A percentile compares a stretch with the other conserved stretches of the same genome.
Conservation (phyloP, 2,113 vertebrate species). For the Podarcis raffonei region DNA sequence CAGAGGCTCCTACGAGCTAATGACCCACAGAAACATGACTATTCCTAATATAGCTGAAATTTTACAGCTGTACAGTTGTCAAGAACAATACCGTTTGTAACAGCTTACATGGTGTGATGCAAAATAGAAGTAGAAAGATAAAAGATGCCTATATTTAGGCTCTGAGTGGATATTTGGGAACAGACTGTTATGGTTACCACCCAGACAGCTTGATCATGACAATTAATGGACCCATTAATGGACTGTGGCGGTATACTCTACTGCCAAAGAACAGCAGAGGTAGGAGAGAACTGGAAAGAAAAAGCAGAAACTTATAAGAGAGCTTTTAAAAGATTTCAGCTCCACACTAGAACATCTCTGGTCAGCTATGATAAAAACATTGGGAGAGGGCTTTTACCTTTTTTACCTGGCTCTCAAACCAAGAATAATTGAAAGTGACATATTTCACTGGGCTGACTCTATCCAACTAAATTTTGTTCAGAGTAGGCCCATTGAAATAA, state of each 20-base stretch:
- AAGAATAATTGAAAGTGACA: neutral
- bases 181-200: conserved; percentile 12
- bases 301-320: neutral
- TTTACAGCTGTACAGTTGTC: neutral
- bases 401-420: neutral
- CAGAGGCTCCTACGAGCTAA: neutral
- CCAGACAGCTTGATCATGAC: neutral
- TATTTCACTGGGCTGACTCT: neutral
- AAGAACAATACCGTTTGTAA: neutral
- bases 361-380: neutral
- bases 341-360: neutral
- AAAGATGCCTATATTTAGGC: conserved; percentile 7
- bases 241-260: neutral
- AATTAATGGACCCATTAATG: conserved; percentile 8
- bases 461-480: too few species aligned
- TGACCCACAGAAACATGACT: neutral
- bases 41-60: neutral
- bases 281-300: neutral
- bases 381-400: neutral
- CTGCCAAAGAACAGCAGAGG: neutral
- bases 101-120: too few species aligned
- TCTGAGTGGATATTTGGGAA: neutral
- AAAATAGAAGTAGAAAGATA: conserved; percentile 11
- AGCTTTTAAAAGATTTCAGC: neutral
- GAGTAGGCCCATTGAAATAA: too few species aligned